Evolutionary conservation across 2,888 invertebrate genomes (phyloP), one percentile per base, ranked within the genome.

Genomic region (Drosophila anomelani): DNA sequence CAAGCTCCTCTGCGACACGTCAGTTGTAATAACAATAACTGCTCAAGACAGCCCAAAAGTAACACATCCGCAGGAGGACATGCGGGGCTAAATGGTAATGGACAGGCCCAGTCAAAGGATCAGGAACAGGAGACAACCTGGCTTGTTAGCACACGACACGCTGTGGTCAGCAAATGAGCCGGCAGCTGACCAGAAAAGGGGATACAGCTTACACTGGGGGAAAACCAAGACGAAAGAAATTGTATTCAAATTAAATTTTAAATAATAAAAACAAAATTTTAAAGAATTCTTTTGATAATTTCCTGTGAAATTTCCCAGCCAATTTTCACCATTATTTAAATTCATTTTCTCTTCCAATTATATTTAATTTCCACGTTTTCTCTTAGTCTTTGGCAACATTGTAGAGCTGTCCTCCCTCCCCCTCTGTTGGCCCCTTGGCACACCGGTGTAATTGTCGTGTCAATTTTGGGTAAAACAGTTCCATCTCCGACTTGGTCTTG

Each of bases 41-140:
- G 78, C 88, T 88, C 80, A 84, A 85, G 87, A 88, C 81, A 78
- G 78, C 81, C 85, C 87, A 88, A 79, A 86, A 85, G 84, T 86
- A 86, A 88, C 83, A 84, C 83, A 78, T 88, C 73, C 73, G 57
- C 64, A 78, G 62, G 55, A 74, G 75, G 67, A 79, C 61, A 70
- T 66, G 67, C 51, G 23, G 32, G 55, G 49, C 38, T 20, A 53
- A 53, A 61, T 56, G 51, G 61, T 46, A 55, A 68, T 67, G 77
- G 66, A 73, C 61, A 77, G 74, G 75, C 53, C 58, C 44, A 64
- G 57, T 51, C 41, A 39, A 39, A 64, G 41, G 55, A 32, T 54
- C 58, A 78, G 59, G 62, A 76, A 41, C 64, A 60, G 61, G 55
- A 64, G 59, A 57, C 73, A 74, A 71, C 69, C 76, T 75, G 71